Base-by-base conservation (phyloP, 2,113 vertebrate species). In the Megaceryle maxima region DNA sequence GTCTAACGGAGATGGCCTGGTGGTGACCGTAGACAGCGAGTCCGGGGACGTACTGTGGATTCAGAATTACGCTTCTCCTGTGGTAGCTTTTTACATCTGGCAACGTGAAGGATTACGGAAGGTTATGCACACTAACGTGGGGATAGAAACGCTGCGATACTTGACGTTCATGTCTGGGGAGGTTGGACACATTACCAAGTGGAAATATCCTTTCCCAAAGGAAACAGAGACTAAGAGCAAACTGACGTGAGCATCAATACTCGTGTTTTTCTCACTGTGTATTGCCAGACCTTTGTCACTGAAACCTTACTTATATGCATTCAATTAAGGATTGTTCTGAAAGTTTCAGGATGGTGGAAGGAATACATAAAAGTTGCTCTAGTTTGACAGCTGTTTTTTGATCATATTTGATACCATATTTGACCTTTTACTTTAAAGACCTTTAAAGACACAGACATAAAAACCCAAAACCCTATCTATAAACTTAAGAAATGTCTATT, bases 41-140 rank as follows among this genome's bases (percentile, higher is more conserved):
- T 99, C 99, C 0, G 99, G 99, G 24, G 99, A 99, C 1, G 98
- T 99, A 43, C 97, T 99, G 80, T 99, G 99, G 99, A 98, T 99
- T 50, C 99, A 99, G 98, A 99, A 99, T 88, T 99, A 99, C 2
- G 98, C 98, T n/a, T 99, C 99, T 13, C 99, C 99, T 0, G 99
- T 99, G 97, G 99, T 99, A 91, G 99, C 99, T 33, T 98, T 99
- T 93, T 99, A 99, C 78, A 99, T 99, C 96, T 99, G 99, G 99
- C 99, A 99, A 90, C 98, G 98, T 0, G 99, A 99, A 91, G 99
- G 98, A 10, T 97, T 99, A 43, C 98, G 98, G 97, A 99, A 99
- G 70, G 98, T 99, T 37, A 83, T 98, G 79, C 99, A 99, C 96
- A 99, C 99, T 15, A 99, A 99, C 0, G 98, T 99, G 4, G 99